A percentile compares a stretch with the other conserved stretches of the same genome.
Evolutionary conservation across 2,888 invertebrate genomes (phyloP).

Genomic region (Clunio marinus): DNA sequence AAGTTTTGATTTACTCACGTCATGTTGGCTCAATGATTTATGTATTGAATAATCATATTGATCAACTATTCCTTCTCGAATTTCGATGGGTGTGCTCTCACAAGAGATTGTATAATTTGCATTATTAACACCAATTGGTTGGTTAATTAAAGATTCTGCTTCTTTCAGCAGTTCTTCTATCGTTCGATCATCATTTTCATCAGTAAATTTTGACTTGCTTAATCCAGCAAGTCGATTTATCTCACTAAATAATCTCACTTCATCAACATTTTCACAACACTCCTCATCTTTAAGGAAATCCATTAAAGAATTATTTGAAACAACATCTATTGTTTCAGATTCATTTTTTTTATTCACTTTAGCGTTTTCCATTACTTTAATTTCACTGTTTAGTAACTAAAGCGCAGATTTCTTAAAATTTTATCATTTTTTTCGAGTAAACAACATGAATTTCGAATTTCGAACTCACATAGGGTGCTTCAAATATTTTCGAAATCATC

Average conservation of each 20-base stretch:
- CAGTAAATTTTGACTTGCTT: slow-evolving; percentile 41
- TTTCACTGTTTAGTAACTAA: no score
- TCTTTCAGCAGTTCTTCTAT: slow-evolving; percentile 59
- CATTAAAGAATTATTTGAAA: slow-evolving; percentile 31
- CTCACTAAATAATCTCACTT: slow-evolving; percentile 65
- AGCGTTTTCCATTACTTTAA: slow-evolving; percentile 2
- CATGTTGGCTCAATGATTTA: not conserved
- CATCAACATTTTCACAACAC: slow-evolving; percentile 52
- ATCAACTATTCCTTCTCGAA: slow-evolving; percentile 4
- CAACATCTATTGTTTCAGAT: not conserved
- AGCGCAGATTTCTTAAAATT: no score
- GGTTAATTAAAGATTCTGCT: slow-evolving; percentile 54
- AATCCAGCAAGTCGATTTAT: slow-evolving; percentile 57
- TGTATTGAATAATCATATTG: slow-evolving; percentile 19
- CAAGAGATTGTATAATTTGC: not conserved
- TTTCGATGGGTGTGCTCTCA: not conserved
- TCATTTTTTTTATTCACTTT: not conserved
- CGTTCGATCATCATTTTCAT: slow-evolving; percentile 52
- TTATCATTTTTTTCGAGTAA: no score
- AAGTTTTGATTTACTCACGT: slow-evolving; percentile 20
- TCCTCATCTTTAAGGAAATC: slow-evolving; percentile 47
- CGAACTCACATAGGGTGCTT: no score
- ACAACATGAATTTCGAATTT: no score
- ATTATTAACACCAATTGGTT: slow-evolving; percentile 42
- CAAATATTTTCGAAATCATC: no score